Conservation (phyloP, 2,797 vertebrate genomes). For the Hirundo rustica region DNA sequence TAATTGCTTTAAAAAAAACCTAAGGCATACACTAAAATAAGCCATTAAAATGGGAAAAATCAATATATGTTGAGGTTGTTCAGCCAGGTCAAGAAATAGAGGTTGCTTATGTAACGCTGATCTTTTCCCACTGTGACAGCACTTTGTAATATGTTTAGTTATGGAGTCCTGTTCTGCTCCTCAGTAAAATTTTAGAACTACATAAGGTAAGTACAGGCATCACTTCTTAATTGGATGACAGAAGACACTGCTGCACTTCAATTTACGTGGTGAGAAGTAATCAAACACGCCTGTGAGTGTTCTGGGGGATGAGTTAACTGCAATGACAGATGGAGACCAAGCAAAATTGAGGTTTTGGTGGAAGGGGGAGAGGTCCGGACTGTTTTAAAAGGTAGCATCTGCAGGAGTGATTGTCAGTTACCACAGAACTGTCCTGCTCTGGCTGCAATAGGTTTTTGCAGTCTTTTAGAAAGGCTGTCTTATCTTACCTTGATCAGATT, state of each 20-base stretch:
- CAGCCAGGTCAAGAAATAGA: slow-evolving; percentile 58
- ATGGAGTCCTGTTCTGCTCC: neutral
- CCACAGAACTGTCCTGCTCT: neutral
- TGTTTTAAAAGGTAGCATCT: neutral
- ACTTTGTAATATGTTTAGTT: neutral
- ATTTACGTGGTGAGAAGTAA: neutral
- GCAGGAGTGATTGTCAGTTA: neutral
- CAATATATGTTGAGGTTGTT: slow-evolving; percentile 42
- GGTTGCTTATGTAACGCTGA: slow-evolving; percentile 36
- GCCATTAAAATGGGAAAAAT: slow-evolving; percentile 49
- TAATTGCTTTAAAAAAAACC: slow-evolving; percentile 40
- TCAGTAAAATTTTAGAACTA: neutral
- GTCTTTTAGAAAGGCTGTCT: neutral
- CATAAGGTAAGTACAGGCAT: neutral
- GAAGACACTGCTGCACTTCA: neutral
- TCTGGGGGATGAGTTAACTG: neutral
- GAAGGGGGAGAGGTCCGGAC: neutral
- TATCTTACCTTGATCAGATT: neutral
- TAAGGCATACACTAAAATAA: slow-evolving; percentile 12
- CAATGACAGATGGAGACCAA: neutral
- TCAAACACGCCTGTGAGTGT: neutral
- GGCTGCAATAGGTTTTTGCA: neutral
- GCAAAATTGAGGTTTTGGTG: neutral
- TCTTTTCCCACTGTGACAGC: slow-evolving; percentile 16
- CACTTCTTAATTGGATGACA: neutral